These are phyloP conservation scores for Pristionchus maxplancki DNA, from an alignment of 2,888 invertebrate genomes.

Conservation along the genomic window DNA sequence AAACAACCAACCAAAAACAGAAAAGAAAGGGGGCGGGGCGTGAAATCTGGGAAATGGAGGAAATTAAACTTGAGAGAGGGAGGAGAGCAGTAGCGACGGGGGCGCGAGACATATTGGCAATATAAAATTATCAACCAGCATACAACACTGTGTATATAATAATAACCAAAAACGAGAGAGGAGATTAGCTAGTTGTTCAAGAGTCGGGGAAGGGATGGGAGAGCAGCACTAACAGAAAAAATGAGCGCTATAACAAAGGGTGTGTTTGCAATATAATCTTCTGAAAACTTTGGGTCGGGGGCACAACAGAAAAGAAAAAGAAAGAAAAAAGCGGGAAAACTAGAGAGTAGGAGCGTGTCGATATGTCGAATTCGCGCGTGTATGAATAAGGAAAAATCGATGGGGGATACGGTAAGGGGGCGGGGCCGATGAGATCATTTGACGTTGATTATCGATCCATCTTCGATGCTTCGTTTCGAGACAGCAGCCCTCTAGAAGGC, in stretches of 20 bases:
- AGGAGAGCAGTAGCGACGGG: neutral
- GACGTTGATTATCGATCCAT: slow-evolving; percentile 24
- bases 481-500: neutral
- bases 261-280: neutral
- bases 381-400: neutral
- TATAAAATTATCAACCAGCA: slow-evolving; percentile 51
- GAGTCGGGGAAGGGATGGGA: neutral
- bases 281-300: neutral
- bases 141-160: slow-evolving; percentile 37
- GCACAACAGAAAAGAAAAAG: neutral
- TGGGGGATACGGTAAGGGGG: neutral
- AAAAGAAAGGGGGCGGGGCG: neutral
- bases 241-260: slow-evolving; percentile 26
- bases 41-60: neutral
- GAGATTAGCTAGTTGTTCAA: neutral
- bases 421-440: slow-evolving; percentile 18
- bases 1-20: slow-evolving; percentile 47
- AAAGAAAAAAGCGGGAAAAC: neutral
- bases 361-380: neutral
- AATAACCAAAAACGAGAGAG: slow-evolving; percentile 16
- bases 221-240: slow-evolving; percentile 28
- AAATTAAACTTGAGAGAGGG: neutral
- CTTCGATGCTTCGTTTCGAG: neutral
- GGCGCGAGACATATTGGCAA: slow-evolving; percentile 29
- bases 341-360: neutral